phyloP scores from a whole-genome alignment of 2,113 vertebrate species.

The Menidia beryllina region DNA sequence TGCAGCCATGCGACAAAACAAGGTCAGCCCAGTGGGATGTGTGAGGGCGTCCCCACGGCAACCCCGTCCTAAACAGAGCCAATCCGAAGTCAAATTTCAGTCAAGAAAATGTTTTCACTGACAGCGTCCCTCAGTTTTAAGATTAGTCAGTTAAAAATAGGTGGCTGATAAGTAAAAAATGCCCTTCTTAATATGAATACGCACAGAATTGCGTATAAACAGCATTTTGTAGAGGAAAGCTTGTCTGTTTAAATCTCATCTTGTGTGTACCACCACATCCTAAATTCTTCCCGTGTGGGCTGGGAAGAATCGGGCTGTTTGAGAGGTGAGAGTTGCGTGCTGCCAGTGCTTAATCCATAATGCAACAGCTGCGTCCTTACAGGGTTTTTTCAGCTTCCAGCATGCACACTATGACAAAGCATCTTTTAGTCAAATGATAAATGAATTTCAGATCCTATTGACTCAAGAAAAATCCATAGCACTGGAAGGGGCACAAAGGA shows the following conservation, averaged over 20 bases:
- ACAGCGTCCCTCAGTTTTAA: too few relatives aligned
- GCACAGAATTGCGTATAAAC: neutral
- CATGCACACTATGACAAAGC: constrained; percentile 48
- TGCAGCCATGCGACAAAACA: constrained; percentile 60
- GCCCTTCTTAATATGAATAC: too few relatives aligned
- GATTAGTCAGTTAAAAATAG: too few relatives aligned
- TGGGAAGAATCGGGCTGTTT: too few relatives aligned
- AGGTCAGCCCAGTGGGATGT: constrained; percentile 53
- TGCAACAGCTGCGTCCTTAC: constrained; percentile 58
- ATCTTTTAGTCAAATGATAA: constrained; percentile 17
- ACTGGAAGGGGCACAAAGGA: too few relatives aligned
- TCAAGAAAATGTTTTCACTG: neutral
- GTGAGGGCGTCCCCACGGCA: constrained; percentile 40
- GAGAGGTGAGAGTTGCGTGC: constrained; percentile 22
- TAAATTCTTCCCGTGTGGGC: constrained; percentile 29
- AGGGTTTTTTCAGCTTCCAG: constrained; percentile 31
- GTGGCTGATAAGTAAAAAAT: too few relatives aligned
- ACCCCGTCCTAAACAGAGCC: constrained; percentile 1
- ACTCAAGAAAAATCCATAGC: too few relatives aligned
- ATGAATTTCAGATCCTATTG: neutral
- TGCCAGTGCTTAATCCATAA: constrained; percentile 50
- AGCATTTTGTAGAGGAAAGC: neutral
- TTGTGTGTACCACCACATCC: neutral
- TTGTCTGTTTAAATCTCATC: constrained; percentile 6
- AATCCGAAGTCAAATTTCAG: neutral